Base-by-base conservation (phyloP, 1,140 invertebrate species). In the Drosophila sechellia region DNA sequence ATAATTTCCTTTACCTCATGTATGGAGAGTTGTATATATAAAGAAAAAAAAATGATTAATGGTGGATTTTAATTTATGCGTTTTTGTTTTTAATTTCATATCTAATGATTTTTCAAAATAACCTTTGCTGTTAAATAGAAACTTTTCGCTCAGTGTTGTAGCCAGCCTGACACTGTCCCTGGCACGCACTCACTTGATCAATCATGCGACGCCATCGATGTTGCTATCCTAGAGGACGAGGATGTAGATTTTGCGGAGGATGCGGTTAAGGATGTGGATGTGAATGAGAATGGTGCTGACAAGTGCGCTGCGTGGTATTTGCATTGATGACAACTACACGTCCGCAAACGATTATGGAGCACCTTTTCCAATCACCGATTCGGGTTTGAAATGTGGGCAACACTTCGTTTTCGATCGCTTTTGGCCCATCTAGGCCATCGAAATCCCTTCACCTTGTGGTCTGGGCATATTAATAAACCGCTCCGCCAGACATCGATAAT, bases 261-360 rank as follows among this genome's bases (percentile, higher is more conserved):
- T 27, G 54, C 5, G 54, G 39, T 12, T 20, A 27, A 2, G 37
- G 31, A 37, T 52, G 48, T 46, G 64, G 43, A 55, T 13, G 43
- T 43, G 35, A 37, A 54, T 46, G 66, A 42, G 25, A 55, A 34
- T 43, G 74, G 34, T 52, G 56, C 54, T 77, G 74, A 77, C 73
- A 77, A 77, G 74, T 69, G 73, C 74, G 49, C 63, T 63, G 64
- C 58, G 55, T 80, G 78, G 80, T 87, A 87, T 87, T 87, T 87
- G 83, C 84, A 87, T 87, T 87, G 83, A 87, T 79, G 83, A 87
- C 84, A 87, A 83, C 83, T 89, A 79, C 83, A 89, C 81, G 84
- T 89, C 79, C 79, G 40, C 84, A 87, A 69, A 70, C 78, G 61
- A 77, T 77, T 76, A 76, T 77, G 72, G 49, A 77, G 63, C 73